These are phyloP conservation scores for Meloidogyne exigua DNA, from an alignment of 1,140 invertebrate species.

Conservation along the genomic window DNA sequence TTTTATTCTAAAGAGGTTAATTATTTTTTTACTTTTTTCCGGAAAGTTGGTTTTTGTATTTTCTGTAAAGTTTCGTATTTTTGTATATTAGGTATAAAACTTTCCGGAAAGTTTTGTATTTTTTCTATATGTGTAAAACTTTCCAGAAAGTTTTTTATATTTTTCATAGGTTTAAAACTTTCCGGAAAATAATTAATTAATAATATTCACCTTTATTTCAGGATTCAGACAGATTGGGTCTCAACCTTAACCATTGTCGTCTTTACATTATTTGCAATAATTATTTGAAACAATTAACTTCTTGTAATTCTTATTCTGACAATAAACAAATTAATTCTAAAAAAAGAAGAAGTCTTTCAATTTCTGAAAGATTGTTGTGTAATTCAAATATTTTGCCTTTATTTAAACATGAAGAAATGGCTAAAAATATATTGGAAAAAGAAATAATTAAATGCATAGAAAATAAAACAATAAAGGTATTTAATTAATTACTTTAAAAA, in stretches of 20 bases:
- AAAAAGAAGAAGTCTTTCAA: background rate
- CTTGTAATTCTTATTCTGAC: background rate
- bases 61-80: too few species aligned
- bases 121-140: too few species aligned
- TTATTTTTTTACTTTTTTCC: background rate
- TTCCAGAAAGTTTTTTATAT: too few species aligned
- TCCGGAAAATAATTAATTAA: too few species aligned
- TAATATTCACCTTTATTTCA: background rate
- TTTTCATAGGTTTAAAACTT: too few species aligned
- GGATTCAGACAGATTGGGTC: background rate
- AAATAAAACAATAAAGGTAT: constrained; percentile 10
- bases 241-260: constrained; percentile 1
- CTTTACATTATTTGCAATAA: constrained; percentile 9
- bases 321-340: background rate
- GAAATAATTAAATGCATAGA: constrained; percentile 23
- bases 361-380: background rate
- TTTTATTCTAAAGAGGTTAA: background rate
- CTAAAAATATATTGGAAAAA: constrained; percentile 18
- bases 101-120: too few species aligned
- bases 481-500: background rate
- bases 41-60: too few species aligned
- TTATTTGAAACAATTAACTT: background rate
- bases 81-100: too few species aligned
- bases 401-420: constrained; percentile 18
- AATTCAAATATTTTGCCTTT: constrained; percentile 12